phyloP scores from a whole-genome alignment of 1,140 invertebrate genomes.

The Platorchestia sp. region DNA sequence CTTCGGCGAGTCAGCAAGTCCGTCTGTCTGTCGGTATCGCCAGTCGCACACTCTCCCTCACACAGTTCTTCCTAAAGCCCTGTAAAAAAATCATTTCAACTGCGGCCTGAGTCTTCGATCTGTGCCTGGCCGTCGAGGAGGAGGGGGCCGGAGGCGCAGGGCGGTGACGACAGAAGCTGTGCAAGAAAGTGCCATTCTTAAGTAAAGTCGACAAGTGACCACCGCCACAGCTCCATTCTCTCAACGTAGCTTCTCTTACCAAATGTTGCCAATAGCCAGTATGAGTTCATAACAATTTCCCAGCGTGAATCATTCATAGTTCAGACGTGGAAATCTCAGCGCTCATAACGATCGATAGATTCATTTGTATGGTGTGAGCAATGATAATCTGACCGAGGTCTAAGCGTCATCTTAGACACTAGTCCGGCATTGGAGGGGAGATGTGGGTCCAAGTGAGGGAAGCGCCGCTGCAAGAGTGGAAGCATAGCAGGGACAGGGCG shows the following conservation, averaged over 20 bases:
- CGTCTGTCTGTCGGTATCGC: conserved; percentile 51
- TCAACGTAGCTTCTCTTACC: neutral
- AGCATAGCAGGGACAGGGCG: conserved; percentile 42
- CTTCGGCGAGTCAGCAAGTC: conserved; percentile 38
- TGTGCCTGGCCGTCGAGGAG: conserved; percentile 39
- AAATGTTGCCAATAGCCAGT: neutral
- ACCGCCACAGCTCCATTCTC: conserved; percentile 27
- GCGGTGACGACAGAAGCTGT: conserved; percentile 27
- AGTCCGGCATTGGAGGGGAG: conserved; percentile 45
- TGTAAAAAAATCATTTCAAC: conserved; percentile 55
- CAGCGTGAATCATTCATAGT: neutral
- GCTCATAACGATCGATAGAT: neutral
- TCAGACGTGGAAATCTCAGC: neutral
- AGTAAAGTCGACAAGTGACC: conserved; percentile 55
- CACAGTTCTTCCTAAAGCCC: conserved; percentile 55
- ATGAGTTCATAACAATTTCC: neutral
- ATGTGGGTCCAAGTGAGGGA: conserved; percentile 51
- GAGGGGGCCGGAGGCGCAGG: neutral
- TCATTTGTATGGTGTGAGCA: conserved; percentile 22
- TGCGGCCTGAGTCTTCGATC: conserved; percentile 55
- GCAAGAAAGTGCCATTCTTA: conserved; percentile 55
- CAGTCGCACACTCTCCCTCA: conserved; percentile 52
- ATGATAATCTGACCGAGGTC: conserved; percentile 32
- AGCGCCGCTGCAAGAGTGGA: conserved; percentile 51
- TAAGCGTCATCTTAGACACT: conserved; percentile 51